A percentile compares a stretch with the other conserved stretches of the same genome.
phyloP scores from a whole-genome alignment of 2,113 vertebrate species.

The Petaurus breviceps region DNA sequence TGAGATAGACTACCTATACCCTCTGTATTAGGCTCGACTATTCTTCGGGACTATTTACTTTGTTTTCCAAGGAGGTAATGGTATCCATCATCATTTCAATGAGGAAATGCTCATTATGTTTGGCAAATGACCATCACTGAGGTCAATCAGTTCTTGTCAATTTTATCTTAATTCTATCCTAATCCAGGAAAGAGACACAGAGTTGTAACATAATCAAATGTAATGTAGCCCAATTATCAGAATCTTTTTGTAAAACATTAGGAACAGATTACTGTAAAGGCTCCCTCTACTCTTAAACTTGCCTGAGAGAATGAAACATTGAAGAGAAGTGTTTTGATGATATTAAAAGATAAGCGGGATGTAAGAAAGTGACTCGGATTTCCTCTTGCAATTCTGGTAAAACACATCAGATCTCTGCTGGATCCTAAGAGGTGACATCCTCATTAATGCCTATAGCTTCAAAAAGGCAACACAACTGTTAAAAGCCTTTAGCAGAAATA shows the following conservation, averaged over 20 bases:
- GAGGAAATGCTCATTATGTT: neutral
- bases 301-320: neutral
- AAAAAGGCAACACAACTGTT: neutral
- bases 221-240: too few relatives aligned
- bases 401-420: neutral
- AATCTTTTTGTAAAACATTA: neutral
- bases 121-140: neutral
- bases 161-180: neutral
- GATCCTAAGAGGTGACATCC: neutral
- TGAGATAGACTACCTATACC: neutral
- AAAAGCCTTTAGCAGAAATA: neutral
- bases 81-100: neutral
- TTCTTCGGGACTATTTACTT: neutral
- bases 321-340: neutral
- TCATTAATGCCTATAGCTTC: neutral
- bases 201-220: too few relatives aligned
- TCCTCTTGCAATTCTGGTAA: neutral
- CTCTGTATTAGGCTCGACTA: neutral
- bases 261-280: neutral
- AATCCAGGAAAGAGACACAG: neutral
- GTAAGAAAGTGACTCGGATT: neutral
- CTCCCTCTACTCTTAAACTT: neutral
- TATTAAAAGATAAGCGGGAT: neutral
- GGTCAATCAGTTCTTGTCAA: neutral
- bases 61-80: neutral